Conservation (phyloP, 2,113 vertebrate species). For the Tenebrosternarchus preto region DNA sequence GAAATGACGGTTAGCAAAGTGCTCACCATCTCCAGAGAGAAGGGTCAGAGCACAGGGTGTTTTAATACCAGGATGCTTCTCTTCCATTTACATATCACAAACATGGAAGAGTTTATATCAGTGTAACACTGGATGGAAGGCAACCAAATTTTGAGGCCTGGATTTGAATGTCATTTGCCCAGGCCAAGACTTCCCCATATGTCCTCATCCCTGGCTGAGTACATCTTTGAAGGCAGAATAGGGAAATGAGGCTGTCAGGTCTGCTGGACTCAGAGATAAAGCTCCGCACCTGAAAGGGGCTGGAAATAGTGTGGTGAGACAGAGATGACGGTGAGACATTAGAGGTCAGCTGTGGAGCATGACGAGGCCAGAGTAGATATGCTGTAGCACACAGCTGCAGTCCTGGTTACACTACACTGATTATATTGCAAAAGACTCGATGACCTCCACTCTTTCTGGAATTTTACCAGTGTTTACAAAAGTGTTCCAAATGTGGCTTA, state of each 20-base stretch:
- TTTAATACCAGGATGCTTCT: slow-evolving; percentile 26
- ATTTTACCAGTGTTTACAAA: not conserved
- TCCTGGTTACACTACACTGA: not conserved
- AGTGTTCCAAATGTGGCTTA: not conserved
- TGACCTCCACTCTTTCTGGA: not conserved
- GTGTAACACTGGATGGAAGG: slow-evolving; percentile 61
- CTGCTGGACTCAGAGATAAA: slow-evolving; percentile 33
- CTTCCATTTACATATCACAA: slow-evolving; percentile 73
- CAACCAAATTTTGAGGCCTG: slow-evolving; percentile 76
- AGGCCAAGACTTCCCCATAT: slow-evolving; percentile 77
- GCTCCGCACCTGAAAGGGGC: slow-evolving; percentile 3
- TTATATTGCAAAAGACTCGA: not conserved
- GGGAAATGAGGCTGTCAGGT: slow-evolving; percentile 68
- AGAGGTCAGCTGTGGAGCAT: too few relatives aligned
- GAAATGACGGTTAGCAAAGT: not conserved
- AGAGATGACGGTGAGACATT: too few relatives aligned
- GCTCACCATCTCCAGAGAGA: not conserved
- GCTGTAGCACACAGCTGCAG: too few relatives aligned
- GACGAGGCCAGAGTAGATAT: not conserved
- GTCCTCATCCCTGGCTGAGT: slow-evolving; percentile 64
- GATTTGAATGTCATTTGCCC: slow-evolving; percentile 82
- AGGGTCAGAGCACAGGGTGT: not conserved
- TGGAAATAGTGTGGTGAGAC: too few relatives aligned
- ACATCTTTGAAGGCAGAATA: slow-evolving; percentile 73
- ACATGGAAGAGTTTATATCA: slow-evolving; percentile 76